A percentile compares a stretch with the other conserved stretches of the same genome.
Conservation (phyloP, 2,797 vertebrate species). For the Loriculus beryllinus region DNA sequence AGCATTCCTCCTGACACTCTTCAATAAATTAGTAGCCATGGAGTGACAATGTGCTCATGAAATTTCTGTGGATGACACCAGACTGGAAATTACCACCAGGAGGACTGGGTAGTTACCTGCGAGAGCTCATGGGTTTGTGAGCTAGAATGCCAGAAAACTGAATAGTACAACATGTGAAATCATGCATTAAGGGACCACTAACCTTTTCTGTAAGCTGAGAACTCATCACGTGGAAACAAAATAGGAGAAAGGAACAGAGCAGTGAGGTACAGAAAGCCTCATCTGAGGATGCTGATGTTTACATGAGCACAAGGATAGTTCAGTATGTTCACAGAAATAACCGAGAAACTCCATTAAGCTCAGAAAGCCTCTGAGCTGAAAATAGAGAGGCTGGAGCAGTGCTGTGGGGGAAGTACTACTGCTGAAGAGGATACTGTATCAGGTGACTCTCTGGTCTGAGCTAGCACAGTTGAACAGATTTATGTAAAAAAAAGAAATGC, state of each 20-base stretch:
- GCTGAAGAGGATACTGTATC: neutral
- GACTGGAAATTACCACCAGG: neutral
- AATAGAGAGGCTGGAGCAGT: neutral
- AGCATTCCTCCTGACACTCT: neutral
- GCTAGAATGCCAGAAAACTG: neutral
- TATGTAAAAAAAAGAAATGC: neutral
- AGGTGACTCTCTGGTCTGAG: neutral
- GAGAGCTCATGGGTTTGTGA: neutral
- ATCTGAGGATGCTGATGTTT: neutral
- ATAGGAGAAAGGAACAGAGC: neutral
- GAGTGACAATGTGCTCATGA: neutral
- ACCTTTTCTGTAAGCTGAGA: constrained; percentile 19
- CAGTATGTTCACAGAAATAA: neutral
- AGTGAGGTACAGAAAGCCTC: neutral
- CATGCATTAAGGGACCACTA: neutral
- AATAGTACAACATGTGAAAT: neutral
- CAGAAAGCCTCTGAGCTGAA: neutral
- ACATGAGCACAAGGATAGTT: neutral
- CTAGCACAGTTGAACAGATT: neutral
- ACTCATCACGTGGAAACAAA: neutral
- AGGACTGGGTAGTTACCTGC: neutral
- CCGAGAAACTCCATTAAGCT: neutral
- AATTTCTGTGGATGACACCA: neutral
- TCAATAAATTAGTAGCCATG: neutral
- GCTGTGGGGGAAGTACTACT: neutral